These are phyloP conservation scores for Dioctria linearis DNA, from an alignment of 2,888 invertebrate genomes.

Conservation along the genomic window DNA sequence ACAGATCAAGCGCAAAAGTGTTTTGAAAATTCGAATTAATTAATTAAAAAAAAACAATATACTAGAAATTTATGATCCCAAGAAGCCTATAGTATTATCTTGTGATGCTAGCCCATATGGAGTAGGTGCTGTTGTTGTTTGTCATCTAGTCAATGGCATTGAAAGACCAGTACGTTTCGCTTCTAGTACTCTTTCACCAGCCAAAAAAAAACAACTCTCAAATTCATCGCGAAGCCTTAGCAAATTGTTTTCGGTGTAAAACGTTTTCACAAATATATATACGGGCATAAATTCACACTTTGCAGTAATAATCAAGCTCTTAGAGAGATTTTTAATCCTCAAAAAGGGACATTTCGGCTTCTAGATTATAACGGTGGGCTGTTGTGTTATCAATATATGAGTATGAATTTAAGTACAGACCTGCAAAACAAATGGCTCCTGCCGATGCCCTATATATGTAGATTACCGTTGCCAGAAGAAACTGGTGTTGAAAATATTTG, in stretches of 20 bases:
- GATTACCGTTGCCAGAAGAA: no score
- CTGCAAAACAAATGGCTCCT: no score
- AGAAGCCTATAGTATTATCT: slow-evolving; percentile 29
- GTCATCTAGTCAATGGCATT: slow-evolving; percentile 42
- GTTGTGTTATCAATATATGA: no score
- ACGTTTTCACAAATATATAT: slow-evolving; percentile 62
- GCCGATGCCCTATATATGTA: no score
- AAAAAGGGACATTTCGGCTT: no score
- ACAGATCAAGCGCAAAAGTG: neutral
- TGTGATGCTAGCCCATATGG: slow-evolving; percentile 51
- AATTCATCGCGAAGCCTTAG: slow-evolving; percentile 54
- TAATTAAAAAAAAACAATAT: neutral
- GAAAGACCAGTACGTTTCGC: slow-evolving; percentile 48
- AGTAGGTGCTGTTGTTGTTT: slow-evolving; percentile 40
- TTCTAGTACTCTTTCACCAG: slow-evolving; percentile 34
- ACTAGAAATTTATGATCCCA: slow-evolving; percentile 49
- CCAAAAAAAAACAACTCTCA: slow-evolving; percentile 55
- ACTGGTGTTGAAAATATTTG: no score
- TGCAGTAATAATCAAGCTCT: slow-evolving; percentile 58
- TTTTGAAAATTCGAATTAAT: neutral
- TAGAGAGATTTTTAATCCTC: no score
- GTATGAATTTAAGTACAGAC: no score
- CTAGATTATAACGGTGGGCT: no score
- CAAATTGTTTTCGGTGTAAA: slow-evolving; percentile 57
- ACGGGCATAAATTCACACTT: slow-evolving; percentile 62